Conservation (phyloP, 2,888 invertebrate species). For the Lasioglossum calceatum region DNA sequence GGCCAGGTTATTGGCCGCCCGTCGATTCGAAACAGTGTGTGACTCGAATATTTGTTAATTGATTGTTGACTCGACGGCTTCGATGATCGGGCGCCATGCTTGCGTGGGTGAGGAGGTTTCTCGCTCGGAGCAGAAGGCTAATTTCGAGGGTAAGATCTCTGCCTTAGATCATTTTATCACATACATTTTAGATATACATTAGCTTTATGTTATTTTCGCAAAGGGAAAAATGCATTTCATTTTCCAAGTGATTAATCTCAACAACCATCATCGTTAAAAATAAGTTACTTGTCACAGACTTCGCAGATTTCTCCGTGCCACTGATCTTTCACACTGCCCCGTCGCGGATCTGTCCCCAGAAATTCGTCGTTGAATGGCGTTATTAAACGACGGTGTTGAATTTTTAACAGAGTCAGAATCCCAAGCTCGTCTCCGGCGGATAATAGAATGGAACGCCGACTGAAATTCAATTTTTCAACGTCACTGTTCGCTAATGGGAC, state of each 20-base stretch:
- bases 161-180: neutral
- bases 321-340: neutral
- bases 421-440: neutral
- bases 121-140: neutral
- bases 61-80: neutral
- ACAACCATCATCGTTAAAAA: neutral
- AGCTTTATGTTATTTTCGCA: neutral
- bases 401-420: neutral
- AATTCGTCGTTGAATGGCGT: neutral
- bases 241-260: neutral
- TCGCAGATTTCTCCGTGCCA: neutral
- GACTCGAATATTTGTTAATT: neutral
- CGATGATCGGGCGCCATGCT: neutral
- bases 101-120: conserved; percentile 2
- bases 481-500: conserved; percentile 13
- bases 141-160: neutral
- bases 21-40: neutral
- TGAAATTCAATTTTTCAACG: conserved; percentile 16
- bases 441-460: neutral
- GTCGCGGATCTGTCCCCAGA: neutral
- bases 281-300: neutral
- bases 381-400: neutral
- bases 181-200: neutral
- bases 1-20: neutral
- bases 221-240: neutral